Conservation (phyloP, 1,140 invertebrate species). For the Melipona quadrifasciata region DNA sequence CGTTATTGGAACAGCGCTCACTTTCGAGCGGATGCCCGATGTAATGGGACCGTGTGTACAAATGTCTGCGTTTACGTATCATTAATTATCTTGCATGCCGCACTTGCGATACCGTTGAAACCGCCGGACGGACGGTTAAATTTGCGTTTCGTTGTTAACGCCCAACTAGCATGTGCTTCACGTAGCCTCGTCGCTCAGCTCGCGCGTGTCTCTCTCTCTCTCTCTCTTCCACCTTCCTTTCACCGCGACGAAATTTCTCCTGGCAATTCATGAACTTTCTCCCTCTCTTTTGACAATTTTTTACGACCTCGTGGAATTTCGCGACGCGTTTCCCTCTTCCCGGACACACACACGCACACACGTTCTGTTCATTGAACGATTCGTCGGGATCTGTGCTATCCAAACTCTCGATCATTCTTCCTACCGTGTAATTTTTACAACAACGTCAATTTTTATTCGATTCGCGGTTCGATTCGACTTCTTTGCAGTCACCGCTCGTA, state of each 20-base stretch:
- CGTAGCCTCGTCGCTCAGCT: background rate
- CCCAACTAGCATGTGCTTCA: background rate
- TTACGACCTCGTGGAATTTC: background rate
- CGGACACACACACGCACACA: too few species aligned
- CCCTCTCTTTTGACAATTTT: background rate
- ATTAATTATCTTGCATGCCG: conserved; percentile 39
- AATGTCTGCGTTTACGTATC: conserved; percentile 49
- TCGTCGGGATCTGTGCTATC: too few species aligned
- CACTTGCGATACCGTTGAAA: conserved; percentile 31
- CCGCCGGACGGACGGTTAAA: conserved; percentile 20
- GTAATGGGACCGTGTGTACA: conserved; percentile 39
- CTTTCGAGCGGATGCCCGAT: conserved; percentile 12
- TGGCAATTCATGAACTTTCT: background rate
- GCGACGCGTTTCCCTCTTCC: too few species aligned
- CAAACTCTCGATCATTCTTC: too few species aligned
- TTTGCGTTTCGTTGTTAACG: conserved; percentile 31
- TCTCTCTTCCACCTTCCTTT: too few species aligned
- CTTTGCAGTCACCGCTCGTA: too few species aligned
- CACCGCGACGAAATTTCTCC: background rate
- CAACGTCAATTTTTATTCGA: too few species aligned
- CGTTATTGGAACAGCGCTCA: conserved; percentile 42
- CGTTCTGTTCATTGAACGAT: too few species aligned
- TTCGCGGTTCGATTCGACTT: too few species aligned
- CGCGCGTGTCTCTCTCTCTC: background rate
- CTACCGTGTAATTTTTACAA: too few species aligned